These are phyloP conservation scores for Ceriagrion tenellum DNA, from an alignment of 2,888 invertebrate species.

Conservation along the genomic window DNA sequence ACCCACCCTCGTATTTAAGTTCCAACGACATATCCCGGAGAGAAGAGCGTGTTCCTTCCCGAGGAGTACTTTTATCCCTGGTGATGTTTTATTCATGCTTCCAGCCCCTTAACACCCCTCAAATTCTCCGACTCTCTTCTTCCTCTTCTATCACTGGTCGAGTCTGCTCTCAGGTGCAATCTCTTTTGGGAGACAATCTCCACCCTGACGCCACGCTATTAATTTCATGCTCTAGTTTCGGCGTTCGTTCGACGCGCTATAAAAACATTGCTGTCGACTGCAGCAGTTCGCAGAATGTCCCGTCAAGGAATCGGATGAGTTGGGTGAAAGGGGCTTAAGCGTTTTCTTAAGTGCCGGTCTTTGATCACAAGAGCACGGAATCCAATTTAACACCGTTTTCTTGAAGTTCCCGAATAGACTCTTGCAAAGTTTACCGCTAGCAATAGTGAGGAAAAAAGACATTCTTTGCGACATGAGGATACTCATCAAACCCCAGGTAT, in stretches of 20 bases:
- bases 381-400: no score
- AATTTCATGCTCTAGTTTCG: not conserved
- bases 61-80: not conserved
- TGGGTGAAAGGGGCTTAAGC: no score
- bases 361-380: no score
- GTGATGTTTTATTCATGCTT: constrained; percentile 28
- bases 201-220: not conserved
- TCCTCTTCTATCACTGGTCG: no score
- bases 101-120: not conserved
- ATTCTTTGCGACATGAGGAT: no score
- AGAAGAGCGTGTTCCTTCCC: not conserved
- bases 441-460: no score
- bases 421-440: no score
- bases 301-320: not conserved
- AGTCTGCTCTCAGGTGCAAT: not conserved
- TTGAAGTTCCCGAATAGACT: no score
- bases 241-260: not conserved
- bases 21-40: not conserved
- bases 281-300: not conserved
- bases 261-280: not conserved
- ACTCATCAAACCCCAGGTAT: no score
- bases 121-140: no score
- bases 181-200: not conserved
- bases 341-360: no score
- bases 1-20: not conserved